A percentile compares a stretch with the other conserved stretches of the same genome.
Conservation (phyloP, 2,113 vertebrate genomes). For the Megaceryle maxima region DNA sequence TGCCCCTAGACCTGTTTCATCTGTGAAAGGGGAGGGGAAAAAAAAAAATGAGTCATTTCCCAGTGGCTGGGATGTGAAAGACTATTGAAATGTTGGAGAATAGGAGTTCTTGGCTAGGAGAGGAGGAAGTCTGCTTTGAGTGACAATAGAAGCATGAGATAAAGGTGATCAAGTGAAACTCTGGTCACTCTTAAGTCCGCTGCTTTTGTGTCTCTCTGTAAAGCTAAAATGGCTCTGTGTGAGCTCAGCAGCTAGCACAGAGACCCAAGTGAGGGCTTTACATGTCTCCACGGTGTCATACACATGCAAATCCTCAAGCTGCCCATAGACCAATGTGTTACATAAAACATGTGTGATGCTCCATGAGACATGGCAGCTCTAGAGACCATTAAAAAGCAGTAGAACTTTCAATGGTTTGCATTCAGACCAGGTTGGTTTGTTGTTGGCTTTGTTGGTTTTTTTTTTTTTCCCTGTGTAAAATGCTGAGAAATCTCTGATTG, state of each 20-base stretch:
- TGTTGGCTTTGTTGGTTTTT: too few species aligned
- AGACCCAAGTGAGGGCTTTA: background rate
- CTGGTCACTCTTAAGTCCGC: background rate
- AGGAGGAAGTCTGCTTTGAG: background rate
- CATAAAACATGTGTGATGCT: background rate
- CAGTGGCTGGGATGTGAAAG: background rate
- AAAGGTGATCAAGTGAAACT: background rate
- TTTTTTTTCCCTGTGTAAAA: background rate
- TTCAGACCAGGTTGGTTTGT: background rate
- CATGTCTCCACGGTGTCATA: rapidly evolving
- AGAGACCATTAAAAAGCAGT: background rate
- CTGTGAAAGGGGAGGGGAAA: background rate
- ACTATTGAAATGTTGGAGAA: background rate
- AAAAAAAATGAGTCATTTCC: background rate
- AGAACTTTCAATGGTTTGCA: background rate
- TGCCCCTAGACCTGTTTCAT: background rate
- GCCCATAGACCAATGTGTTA: background rate
- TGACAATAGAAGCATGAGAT: background rate
- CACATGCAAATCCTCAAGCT: background rate
- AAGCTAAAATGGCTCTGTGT: rapidly evolving
- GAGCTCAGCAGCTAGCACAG: background rate
- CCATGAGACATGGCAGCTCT: background rate
- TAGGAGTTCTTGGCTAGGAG: background rate
- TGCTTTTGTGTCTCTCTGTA: background rate
- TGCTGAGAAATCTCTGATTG: background rate